Evolutionary conservation across 2,113 vertebrate species (phyloP).

Genomic region (Trogon melanurus): DNA sequence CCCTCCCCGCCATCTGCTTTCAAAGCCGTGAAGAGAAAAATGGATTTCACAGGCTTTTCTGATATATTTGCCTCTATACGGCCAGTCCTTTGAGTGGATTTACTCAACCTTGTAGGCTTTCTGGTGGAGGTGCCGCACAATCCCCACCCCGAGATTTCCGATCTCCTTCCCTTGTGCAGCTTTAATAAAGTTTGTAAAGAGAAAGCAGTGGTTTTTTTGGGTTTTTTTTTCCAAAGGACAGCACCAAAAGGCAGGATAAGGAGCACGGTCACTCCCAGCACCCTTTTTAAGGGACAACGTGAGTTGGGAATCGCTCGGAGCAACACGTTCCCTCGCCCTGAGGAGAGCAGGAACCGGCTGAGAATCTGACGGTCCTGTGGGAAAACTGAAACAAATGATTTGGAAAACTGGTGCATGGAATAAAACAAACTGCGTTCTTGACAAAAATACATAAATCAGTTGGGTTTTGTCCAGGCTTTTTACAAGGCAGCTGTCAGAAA

Average conservation of each 20-base stretch:
- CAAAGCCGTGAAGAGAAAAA: conserved; percentile 16
- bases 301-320: neutral
- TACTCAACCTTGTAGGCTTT: neutral
- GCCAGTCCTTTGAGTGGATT: neutral
- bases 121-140: neutral
- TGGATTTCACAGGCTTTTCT: neutral
- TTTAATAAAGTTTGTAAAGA: neutral
- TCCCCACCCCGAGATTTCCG: too few relatives aligned
- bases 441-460: neutral
- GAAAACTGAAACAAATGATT: neutral
- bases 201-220: neutral
- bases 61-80: neutral
- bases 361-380: neutral
- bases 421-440: neutral
- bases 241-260: neutral
- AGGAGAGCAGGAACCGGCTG: neutral
- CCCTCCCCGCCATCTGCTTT: conserved; percentile 31
- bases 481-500: neutral
- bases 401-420: neutral
- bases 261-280: neutral
- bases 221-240: neutral
- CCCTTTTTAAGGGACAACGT: accelerated
- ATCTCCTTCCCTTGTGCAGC: neutral
- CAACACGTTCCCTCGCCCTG: neutral
- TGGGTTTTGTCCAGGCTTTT: neutral